Conservation (phyloP, 2,113 vertebrate genomes). For the Dinomys branickii region DNA sequence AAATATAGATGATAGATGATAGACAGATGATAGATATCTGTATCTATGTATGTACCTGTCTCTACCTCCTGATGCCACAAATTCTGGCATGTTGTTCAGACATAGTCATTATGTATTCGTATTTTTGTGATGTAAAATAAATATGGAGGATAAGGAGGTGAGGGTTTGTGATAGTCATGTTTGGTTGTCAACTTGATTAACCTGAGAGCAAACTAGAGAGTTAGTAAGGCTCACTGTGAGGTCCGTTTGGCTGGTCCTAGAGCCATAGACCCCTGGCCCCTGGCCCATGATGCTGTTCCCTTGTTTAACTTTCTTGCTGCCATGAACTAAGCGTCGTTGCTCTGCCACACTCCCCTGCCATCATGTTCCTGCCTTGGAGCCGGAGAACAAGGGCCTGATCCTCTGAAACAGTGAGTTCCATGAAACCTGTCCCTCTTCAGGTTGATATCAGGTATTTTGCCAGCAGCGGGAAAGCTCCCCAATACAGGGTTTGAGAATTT, state of each 20-base stretch:
- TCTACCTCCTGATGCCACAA: neutral
- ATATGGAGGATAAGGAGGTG: neutral
- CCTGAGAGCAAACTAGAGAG: neutral
- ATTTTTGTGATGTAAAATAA: neutral
- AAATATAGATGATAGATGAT: neutral
- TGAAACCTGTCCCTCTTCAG: neutral
- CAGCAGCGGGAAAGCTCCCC: neutral
- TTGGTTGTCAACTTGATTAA: neutral
- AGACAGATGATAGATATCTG: fast-evolving
- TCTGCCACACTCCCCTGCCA: neutral
- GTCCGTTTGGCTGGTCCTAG: neutral
- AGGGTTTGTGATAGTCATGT: neutral
- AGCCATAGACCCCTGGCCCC: too few species aligned
- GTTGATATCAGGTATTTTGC: neutral
- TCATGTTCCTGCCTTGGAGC: neutral
- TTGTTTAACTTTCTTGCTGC: neutral
- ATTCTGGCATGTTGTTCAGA: neutral
- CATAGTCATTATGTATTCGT: neutral
- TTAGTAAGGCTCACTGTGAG: neutral
- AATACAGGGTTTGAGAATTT: neutral
- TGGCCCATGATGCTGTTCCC: neutral
- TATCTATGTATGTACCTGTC: too few species aligned
- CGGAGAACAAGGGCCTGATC: too few species aligned
- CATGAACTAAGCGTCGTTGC: neutral
- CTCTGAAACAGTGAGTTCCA: neutral